Conservation (phyloP, 2,797 vertebrate genomes). For the Oryzias dopingdopingensis region DNA sequence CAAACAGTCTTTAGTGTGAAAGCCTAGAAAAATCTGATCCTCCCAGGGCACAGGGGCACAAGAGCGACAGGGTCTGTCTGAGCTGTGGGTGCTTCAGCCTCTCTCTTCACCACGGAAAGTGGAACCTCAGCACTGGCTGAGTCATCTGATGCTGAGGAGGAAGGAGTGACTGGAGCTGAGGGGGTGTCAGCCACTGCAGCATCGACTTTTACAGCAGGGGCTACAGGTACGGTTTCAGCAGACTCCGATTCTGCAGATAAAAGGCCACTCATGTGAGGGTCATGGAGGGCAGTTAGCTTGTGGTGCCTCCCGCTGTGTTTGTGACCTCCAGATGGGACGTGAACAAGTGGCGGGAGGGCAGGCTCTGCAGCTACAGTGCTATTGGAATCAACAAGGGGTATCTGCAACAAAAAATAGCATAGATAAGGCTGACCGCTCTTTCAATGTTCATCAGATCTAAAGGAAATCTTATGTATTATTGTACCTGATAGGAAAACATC, state of each 20-base stretch:
- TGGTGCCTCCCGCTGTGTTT: slow-evolving; percentile 65
- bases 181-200: fast-evolving
- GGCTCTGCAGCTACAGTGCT: slow-evolving; percentile 21
- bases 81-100: slow-evolving; percentile 9
- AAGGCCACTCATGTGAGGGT: slow-evolving; percentile 51
- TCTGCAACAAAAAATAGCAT: slow-evolving; percentile 34
- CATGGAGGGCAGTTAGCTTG: slow-evolving; percentile 62
- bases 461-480: background rate
- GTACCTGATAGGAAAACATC: slow-evolving; percentile 69
- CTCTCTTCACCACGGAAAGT: slow-evolving; percentile 39
- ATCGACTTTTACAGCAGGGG: background rate
- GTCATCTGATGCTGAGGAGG: slow-evolving; percentile 11
- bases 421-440: background rate
- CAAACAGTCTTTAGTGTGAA: slow-evolving; percentile 23
- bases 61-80: background rate
- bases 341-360: slow-evolving; percentile 19
- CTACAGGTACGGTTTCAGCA: slow-evolving; percentile 37
- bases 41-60: slow-evolving; percentile 71
- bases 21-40: slow-evolving; percentile 60
- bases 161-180: background rate
- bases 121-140: slow-evolving; percentile 7
- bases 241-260: slow-evolving; percentile 66
- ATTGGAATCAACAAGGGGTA: slow-evolving; percentile 45
- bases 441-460: background rate
- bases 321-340: slow-evolving; percentile 23